Evolutionary conservation across 2,888 invertebrate species (phyloP).

Genomic region (Stenolophus ochropezus): DNA sequence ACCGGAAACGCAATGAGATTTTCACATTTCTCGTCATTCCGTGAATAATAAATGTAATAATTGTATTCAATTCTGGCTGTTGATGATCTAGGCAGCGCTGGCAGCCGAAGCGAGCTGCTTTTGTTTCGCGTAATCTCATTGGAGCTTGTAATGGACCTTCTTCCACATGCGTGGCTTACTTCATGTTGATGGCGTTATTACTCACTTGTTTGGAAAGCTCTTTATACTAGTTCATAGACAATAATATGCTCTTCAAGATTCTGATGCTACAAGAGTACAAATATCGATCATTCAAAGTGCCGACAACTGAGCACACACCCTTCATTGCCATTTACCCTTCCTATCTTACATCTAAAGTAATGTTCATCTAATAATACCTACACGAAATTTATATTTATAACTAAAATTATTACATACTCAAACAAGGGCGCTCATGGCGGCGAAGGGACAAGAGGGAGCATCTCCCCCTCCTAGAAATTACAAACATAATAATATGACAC

Average conservation of each 20-base stretch:
- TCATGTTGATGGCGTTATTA: conserved; percentile 5
- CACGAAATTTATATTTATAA: too few species aligned
- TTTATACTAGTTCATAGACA: not conserved
- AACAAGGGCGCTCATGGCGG: too few species aligned
- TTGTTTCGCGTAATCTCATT: conserved; percentile 27
- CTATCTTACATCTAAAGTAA: too few species aligned
- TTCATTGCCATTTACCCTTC: too few species aligned
- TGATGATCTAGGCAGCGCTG: conserved; percentile 14
- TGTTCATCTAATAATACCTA: too few species aligned
- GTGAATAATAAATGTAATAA: conserved; percentile 20
- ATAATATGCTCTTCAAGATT: not conserved
- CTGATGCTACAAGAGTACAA: not conserved
- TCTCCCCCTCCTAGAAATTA: too few species aligned
- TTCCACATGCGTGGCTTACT: conserved; percentile 3
- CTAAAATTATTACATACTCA: too few species aligned
- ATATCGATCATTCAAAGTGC: not conserved
- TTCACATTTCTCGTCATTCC: conserved; percentile 11
- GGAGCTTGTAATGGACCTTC: conserved; percentile 10
- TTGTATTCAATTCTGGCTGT: not conserved
- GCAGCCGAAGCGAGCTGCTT: not conserved
- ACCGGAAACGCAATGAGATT: not conserved
- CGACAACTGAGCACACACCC: too few species aligned
- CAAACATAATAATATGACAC: too few species aligned
- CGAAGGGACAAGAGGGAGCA: too few species aligned
- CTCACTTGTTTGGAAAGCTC: conserved; percentile 11